Conservation (phyloP, 2,888 invertebrate genomes). For the Eristalis pertinax region DNA sequence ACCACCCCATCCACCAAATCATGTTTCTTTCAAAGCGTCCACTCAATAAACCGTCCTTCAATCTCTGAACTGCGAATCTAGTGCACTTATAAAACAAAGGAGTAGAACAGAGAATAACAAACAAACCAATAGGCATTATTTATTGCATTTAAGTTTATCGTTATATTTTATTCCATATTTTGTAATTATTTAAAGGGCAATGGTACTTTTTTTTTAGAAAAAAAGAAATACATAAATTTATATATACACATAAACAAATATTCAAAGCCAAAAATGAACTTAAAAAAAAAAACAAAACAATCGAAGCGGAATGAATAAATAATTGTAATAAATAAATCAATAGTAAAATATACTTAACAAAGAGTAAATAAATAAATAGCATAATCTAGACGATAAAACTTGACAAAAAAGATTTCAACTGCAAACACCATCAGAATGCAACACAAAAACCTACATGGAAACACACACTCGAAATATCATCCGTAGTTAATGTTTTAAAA, state of each 20-base stretch:
- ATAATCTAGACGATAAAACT: slow-evolving; percentile 54
- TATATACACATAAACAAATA: slow-evolving; percentile 31
- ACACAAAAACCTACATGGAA: slow-evolving; percentile 14
- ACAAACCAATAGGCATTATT: slow-evolving; percentile 6
- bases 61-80: neutral
- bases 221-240: slow-evolving; percentile 29
- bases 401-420: slow-evolving; percentile 15
- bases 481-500: slow-evolving; percentile 48
- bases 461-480: slow-evolving; percentile 58
- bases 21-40: no score
- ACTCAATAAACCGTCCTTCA: no score
- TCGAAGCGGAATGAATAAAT: slow-evolving; percentile 18
- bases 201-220: slow-evolving; percentile 51
- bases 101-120: neutral
- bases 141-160: slow-evolving; percentile 44
- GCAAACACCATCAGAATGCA: neutral
- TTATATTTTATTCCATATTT: slow-evolving; percentile 47
- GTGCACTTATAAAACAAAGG: slow-evolving; percentile 4
- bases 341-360: slow-evolving; percentile 64
- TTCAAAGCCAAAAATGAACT: slow-evolving; percentile 64
- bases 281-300: slow-evolving; percentile 12
- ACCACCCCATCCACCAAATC: no score
- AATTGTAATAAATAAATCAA: slow-evolving; percentile 47
- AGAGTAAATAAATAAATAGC: slow-evolving; percentile 31
- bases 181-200: slow-evolving; percentile 37